Evolutionary conservation across 2,888 invertebrate genomes (phyloP), one percentile per base, ranked within the genome.

Genomic region (Tineola bisselliella): DNA sequence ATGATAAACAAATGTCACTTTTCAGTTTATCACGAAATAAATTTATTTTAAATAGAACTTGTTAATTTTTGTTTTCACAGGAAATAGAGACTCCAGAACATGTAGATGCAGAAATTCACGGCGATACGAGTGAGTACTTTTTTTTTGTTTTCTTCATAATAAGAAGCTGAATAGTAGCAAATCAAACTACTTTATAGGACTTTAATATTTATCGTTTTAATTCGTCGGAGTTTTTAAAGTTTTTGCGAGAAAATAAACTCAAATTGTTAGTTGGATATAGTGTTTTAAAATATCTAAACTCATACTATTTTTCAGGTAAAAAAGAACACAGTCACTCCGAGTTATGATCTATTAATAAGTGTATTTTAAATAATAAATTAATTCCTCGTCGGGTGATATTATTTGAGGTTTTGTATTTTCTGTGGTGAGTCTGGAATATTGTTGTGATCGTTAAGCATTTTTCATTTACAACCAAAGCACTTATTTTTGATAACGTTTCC

Each of bases 261-360:
- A n/a, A n/a, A n/a, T n/a, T n/a, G n/a, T n/a, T n/a, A n/a, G n/a
- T n/a, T n/a, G n/a, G n/a, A n/a, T n/a, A n/a, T n/a, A n/a, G n/a
- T n/a, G n/a, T n/a, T n/a, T n/a, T n/a, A n/a, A n/a, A n/a, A n/a
- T n/a, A n/a, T n/a, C n/a, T n/a, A n/a, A n/a, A n/a, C n/a, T n/a
- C n/a, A n/a, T n/a, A n/a, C 10, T 15, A n/a, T 48, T 67, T 65
- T 71, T 15, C 83, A 86, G 84, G 69, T 65, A 70, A 71, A 38
- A 10, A 4, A 38, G 38, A 38, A 65, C 64, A 69, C 25, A 62
- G 48, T 18, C 86, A 81, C 68, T 75, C 75, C 11, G 86, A 87
- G 73, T 83, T 87, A 84, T 87, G 83, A 86, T 82, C 73, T 74
- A 69, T 68, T 73, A 72, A 70, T 69, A 67, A 6, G 5, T 6